These are phyloP conservation scores for Nasonia oneida DNA, from an alignment of 2,888 invertebrate species.

Conservation along the genomic window DNA sequence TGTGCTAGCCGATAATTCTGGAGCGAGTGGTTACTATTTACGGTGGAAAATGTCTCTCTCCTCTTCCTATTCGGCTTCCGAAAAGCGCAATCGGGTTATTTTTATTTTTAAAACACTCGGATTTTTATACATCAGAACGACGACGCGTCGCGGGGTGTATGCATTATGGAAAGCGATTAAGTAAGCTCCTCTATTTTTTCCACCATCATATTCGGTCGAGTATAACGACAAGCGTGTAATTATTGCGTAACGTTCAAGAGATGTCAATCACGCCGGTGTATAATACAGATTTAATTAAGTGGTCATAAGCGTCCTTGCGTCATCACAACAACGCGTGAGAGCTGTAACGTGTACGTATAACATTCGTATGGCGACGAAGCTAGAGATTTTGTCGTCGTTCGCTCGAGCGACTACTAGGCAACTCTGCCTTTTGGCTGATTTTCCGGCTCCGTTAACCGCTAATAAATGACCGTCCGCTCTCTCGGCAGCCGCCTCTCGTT, in stretches of 20 bases:
- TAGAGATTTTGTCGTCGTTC: not conserved
- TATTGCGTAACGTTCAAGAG: constrained; percentile 33
- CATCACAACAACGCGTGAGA: constrained; percentile 31
- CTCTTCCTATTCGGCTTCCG: not conserved
- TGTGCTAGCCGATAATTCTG: not conserved
- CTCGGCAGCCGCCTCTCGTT: not conserved
- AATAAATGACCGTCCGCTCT: not conserved
- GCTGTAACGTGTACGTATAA: not conserved
- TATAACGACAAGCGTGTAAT: constrained; percentile 14
- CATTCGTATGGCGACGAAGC: not conserved
- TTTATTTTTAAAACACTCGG: constrained; percentile 10
- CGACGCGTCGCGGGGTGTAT: not conserved
- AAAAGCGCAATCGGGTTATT: constrained; percentile 1
- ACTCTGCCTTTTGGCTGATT: not conserved
- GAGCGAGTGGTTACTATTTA: not conserved
- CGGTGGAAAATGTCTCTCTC: not conserved
- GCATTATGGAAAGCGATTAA: constrained; percentile 10
- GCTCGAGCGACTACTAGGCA: too few species aligned
- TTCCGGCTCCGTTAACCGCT: not conserved
- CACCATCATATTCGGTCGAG: not conserved
- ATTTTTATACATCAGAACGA: not conserved
- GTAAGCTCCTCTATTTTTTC: not conserved
- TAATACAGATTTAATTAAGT: constrained; percentile 48
- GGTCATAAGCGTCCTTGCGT: constrained; percentile 29
- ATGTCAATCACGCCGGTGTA: constrained; percentile 21